Base-by-base conservation (phyloP, 2,797 vertebrate genomes). In the Lithobates sylvaticus region DNA sequence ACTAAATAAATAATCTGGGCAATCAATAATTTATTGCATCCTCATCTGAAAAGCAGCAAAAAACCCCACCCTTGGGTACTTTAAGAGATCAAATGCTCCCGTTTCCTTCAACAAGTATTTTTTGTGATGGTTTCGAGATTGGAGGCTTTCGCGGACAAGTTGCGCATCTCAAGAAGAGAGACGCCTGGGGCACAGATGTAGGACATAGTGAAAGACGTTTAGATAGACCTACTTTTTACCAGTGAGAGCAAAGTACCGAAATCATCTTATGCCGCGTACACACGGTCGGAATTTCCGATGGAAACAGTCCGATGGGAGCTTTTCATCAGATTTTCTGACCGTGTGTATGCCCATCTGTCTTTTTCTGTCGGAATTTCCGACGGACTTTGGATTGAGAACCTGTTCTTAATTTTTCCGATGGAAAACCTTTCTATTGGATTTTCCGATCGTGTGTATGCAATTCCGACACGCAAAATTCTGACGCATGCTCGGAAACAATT, bases 1-100 rank as follows among this genome's bases (percentile, higher is more conserved):
- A 73, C 79, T 84, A 64, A 77, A 84, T 78, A 84, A 77, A 78
- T 84, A 47, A 84, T 78, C 32, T 29, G 3, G 16, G 44, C n/a
- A 23, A 77, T 78, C 77, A 77, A 84, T 77, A 77, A 77, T 78
- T 64, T 70, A 84, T 61, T 15, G 18, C n/a, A 36, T 18, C 44
- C 73, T 84, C 64, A 67, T 75, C n/a, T 36, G 23, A 39, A 83
- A 65, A 44, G 39, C 36, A 13, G 16, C 50, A 54, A 36, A 26
- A 29, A 74, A 64, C 2, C 70, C 81, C 72, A 44, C 32, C 72
- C 61, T 36, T n/a, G 36, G 71, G 81, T 42, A 74, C 47, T 58
- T n/a, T 64, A 36, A 47, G 26, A 50, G n/a, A 74, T 75, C 39
- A 83, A 83, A 64, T 54, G 67, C 67, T 81, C 44, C 65, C 32